Base-by-base conservation (phyloP, 2,113 vertebrate genomes). In the Meles meles region DNA sequence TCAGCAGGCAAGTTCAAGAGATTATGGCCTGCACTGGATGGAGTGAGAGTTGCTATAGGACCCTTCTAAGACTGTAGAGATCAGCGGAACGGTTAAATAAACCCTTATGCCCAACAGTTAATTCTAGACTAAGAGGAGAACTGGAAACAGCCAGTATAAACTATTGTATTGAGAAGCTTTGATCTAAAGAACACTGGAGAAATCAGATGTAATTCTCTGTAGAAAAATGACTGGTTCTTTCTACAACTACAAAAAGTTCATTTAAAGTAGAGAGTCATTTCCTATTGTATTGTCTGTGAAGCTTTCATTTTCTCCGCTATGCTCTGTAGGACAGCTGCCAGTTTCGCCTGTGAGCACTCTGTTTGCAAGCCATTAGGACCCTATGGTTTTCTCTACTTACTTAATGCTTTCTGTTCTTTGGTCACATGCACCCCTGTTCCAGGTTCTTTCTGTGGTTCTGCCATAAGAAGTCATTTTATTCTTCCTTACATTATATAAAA, bases 141-240 rank as follows among this genome's bases (percentile, higher is more conserved):
- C 10, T 37, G 18, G 27, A 63, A 14, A 76, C 5, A 39, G 65
- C 42, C 20, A 44, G 39, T 21, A 86, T 52, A 61, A 92, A 71
- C 20, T 25, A 7, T 39, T 34, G 63, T n/a, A 85, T 3, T 52
- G 49, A 93, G 63, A 69, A 93, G 7, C 37, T 65, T 88, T 88
- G 12, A 57, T 90, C 65, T 88, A 65, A 88, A 87, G 23, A 23
- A 63, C 34, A 65, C 10, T 37, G 74, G 86, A 87, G 27, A 21
- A 61, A 88, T 81, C 15, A 93, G 37, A 17, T n/a, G 6, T 49
- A 52, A 39, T 21, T 77, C 5, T 61, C 42, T 81, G 37, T 15
- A 47, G 63, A 82, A 90, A 88, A 90, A 94, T 29, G 27, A 59
- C 61, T 95, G 84, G 39, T 12, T 95, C 95, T 31, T 67, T 69